These are phyloP conservation scores for Nycteola revayana DNA, from an alignment of 2,888 invertebrate genomes.

Conservation along the genomic window DNA sequence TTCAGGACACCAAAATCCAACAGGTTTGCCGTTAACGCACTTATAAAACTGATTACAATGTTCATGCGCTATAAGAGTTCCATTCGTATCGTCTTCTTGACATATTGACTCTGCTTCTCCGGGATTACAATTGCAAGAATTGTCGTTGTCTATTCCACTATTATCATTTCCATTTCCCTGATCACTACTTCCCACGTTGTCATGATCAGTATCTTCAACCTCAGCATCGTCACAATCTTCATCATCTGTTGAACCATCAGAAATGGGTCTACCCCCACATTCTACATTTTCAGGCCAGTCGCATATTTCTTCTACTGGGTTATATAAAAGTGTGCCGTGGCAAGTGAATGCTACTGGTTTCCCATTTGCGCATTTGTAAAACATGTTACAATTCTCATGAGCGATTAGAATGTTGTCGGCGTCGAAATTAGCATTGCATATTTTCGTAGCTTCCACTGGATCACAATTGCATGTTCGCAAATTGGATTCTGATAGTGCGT, in stretches of 20 bases:
- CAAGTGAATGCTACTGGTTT: slow-evolving; percentile 30
- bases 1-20: slow-evolving; percentile 21
- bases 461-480: slow-evolving; percentile 33
- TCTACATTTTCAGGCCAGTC: slow-evolving; percentile 42
- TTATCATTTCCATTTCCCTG: slow-evolving; percentile 2
- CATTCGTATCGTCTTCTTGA: slow-evolving; percentile 27
- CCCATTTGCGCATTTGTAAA: slow-evolving; percentile 39
- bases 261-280: slow-evolving; percentile 34
- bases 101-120: slow-evolving; percentile 36
- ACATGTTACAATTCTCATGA: slow-evolving; percentile 41
- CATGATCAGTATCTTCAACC: slow-evolving; percentile 1
- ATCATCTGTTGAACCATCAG: slow-evolving; percentile 8
- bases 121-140: slow-evolving; percentile 31
- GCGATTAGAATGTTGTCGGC: slow-evolving; percentile 26
- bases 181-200: slow-evolving; percentile 3
- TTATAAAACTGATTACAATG: slow-evolving; percentile 36
- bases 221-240: slow-evolving; percentile 11
- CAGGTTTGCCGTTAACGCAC: slow-evolving; percentile 28
- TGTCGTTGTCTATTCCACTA: neutral
- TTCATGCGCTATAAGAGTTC: slow-evolving; percentile 28
- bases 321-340: slow-evolving; percentile 30
- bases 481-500: slow-evolving; percentile 30
- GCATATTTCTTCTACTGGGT: slow-evolving; percentile 30
- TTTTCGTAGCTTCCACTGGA: slow-evolving; percentile 19
- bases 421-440: slow-evolving; percentile 17